Evolutionary conservation across 2,888 invertebrate species (phyloP), one percentile per base, ranked within the genome.

Genomic region (Nineta flava): DNA sequence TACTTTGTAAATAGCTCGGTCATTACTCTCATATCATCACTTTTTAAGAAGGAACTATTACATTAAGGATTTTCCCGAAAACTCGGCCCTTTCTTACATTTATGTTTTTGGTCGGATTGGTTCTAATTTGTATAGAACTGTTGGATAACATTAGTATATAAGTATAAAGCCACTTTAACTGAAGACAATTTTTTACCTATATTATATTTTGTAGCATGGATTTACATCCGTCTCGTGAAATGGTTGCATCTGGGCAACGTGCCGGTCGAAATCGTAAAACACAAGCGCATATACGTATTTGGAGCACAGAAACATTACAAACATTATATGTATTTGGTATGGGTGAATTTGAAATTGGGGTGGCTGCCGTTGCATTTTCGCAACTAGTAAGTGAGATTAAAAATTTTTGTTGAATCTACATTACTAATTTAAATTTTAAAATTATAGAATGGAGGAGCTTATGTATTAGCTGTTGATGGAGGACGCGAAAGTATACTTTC

Each of bases 241-340:
- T 90, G 64, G 87, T 92, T 1, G 92, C 91, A 3, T 91, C 91
- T 1, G 93, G 92, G 0, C 93, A 94, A 67, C 77, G 79, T 59
- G 87, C 85, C 0, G 87, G 88, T 0, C 76, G 87, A 53, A 87
- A 87, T 59, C 72, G 87, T 40, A 85, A 88, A 55, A 86, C 87
- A 9, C 87, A 88, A 64, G 87, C 88, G 1, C 91, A 92, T 62
- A 87, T 94, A 15, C 76, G 92, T 50, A 87, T 94, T 57, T 94
- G 93, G 93, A 87, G 91, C 62, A 87, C 88, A 0, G 86, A 87
- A 65, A 86, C 88, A 1, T 67, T 94, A 55, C 86, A 87, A 64
- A 93, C 92, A 0, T 72, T 90, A 40, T 87, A 88, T 62, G 87
- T 92, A 26, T 87, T 93, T 62, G 92, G 93, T 4, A 86, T 90